Conservation (phyloP, 2,797 vertebrate genomes). For the Onychomys arenicola region DNA sequence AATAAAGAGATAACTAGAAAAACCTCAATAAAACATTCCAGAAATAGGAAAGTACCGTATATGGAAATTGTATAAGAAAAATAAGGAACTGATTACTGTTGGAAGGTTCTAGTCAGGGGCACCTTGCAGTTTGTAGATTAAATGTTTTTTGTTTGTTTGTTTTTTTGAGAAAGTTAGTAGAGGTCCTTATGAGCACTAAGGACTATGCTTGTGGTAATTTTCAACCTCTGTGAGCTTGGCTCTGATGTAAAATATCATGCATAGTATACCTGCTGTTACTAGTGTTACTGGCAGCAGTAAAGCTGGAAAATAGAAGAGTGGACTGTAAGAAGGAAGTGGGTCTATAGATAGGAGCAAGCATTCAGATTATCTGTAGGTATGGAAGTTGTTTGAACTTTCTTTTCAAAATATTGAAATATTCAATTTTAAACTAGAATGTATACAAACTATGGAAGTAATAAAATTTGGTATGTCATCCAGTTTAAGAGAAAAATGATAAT, state of each 20-base stretch:
- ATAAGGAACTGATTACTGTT: not conserved
- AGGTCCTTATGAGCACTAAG: not conserved
- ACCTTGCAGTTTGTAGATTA: fast-evolving
- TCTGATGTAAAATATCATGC: not conserved
- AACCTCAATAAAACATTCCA: not conserved
- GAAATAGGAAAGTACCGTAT: not conserved
- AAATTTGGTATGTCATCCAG: not conserved
- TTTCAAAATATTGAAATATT: not conserved
- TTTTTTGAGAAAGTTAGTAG: not conserved
- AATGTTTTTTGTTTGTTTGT: not conserved
- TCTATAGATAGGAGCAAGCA: not conserved
- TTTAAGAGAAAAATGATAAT: slow-evolving; percentile 30
- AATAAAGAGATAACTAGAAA: not conserved
- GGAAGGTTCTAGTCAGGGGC: not conserved
- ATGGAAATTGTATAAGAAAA: not conserved
- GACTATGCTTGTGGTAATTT: not conserved
- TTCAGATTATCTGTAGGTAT: not conserved
- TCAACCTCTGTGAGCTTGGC: not conserved
- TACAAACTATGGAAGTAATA: not conserved
- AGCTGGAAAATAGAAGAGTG: not conserved
- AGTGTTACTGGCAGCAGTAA: not conserved
- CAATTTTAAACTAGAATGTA: not conserved
- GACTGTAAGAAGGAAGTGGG: not conserved
- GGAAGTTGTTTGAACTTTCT: not conserved
- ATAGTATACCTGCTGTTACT: not conserved